Evolutionary conservation across 2,888 invertebrate species (phyloP), one percentile per base, ranked within the genome.

Genomic region (Parthenolecanium corni): DNA sequence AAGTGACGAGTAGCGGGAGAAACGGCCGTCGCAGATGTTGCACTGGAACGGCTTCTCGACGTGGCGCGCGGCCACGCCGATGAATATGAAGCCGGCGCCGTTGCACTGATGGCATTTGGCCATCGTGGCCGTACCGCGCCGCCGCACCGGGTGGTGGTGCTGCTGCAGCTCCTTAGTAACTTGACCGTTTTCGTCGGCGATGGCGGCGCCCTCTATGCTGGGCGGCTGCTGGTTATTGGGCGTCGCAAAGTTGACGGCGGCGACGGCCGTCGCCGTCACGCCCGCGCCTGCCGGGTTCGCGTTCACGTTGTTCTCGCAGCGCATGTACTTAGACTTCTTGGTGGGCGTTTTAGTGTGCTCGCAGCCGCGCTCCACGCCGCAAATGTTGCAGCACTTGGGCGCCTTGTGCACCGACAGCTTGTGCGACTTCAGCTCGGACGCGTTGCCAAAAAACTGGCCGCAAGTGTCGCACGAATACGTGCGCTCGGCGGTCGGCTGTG

Each of bases 41-140:
- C 89, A 89, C 71, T 87, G 87, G 74, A 88, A 89, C 1, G 89
- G 89, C 75, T 90, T 90, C 69, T 89, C 89, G 2, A 68, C 58
- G 47, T 64, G 51, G 25, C 64, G 65, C n/a, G n/a, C n/a, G 9
- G 66, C 65, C 53, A 66, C 62, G 40, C 64, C 66, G 63, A 66
- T 67, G 71, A 86, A 86, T 68, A 90, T 88, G 58, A 89, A 86
- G 51, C 89, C 89, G 2, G 89, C 87, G 25, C 89, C 89, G 72
- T 89, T 90, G 72, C 89, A 90, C 73, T 89, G 89, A 69, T 89
- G 87, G 73, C 89, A 90, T 72, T 89, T 90, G 21, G 89, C 87
- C 56, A 89, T 87, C 52, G 85, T 84, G 20, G 88, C 86, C 66
- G 88, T 78, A 68, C 86, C 88, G 74, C 88, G 81, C 73, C 86